Base-by-base conservation (phyloP, 2,797 vertebrate species). In the Peromyscus attwateri region DNA sequence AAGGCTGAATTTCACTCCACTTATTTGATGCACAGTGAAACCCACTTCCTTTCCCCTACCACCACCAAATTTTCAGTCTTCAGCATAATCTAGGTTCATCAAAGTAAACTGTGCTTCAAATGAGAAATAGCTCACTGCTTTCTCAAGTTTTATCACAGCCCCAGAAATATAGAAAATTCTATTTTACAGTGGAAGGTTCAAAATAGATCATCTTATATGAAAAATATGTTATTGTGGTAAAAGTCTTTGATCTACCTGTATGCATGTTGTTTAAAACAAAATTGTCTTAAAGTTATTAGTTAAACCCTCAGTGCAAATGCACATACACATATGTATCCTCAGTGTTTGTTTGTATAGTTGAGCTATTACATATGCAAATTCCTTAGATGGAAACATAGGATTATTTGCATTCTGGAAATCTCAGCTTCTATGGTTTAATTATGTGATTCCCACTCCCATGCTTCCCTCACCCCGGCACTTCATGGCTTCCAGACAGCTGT, bases 21-120 rank as follows among this genome's bases (percentile, higher is more conserved):
- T 40, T 88, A 80, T 83, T n/a, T 75, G 34, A 27, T 43, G 62
- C 27, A 43, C 25, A 68, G 34, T 55, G 85, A 95, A 77, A 76
- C 55, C 66, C 9, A 66, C 23, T 46, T 71, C 37, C 64, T 79
- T 77, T 49, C 34, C 14, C 70, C n/a, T 49, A 46, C 7, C 46
- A 40, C 68, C 17, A 37, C 62, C 37, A 93, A 93, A 91, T 37
- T 77, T 68, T 83, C 80, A 68, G 68, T 87, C 81, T 92, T 52
- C 23, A 94, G 43, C 3, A 85, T 85, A 82, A 83, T 6, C 34
- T 73, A 52, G 68, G 13, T 79, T 49, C 43, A 87, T 81, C 43
- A 81, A 91, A 89, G 71, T 23, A 82, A 87, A 1, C n/a, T 29
- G 0, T 49, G 11, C 76, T 92, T 82, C 66, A 29, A 73, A 94